These are phyloP conservation scores for Sanderia malayensis DNA, from an alignment of 30 jellyfish, hydroid and myxozoan species.

Conservation along the genomic window DNA sequence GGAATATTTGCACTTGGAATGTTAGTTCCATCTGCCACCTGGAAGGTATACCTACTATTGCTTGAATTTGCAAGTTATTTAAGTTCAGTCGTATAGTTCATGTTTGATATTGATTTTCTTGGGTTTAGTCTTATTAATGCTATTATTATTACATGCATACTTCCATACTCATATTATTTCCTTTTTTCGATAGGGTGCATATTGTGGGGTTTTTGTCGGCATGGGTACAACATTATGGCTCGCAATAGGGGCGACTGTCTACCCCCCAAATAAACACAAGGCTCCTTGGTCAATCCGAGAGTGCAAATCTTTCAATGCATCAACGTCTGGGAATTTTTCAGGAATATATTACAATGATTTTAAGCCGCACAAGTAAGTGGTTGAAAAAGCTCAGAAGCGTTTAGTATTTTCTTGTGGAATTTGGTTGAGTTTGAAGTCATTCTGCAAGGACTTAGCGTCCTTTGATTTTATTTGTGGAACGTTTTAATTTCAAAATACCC, in stretches of 20 bases:
- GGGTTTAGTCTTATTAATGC: background rate
- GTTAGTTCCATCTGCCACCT: slow-evolving; percentile 89
- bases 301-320: slow-evolving; percentile 61
- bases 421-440: no score
- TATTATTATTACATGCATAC: background rate
- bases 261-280: slow-evolving; percentile 77
- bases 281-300: slow-evolving; percentile 61
- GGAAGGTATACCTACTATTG: slow-evolving; percentile 50
- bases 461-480: no score
- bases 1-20: slow-evolving; percentile 94
- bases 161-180: background rate
- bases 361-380: slow-evolving; percentile 67
- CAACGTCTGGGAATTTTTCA: slow-evolving; percentile 29
- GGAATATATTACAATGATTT: slow-evolving; percentile 29
- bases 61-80: no score
- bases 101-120: no score
- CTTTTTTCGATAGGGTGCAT: slow-evolving; percentile 83
- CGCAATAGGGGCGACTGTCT: slow-evolving; percentile 82
- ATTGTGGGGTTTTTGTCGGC: slow-evolving; percentile 78
- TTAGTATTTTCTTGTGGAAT: no score
- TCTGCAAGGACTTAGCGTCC: no score
- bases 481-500: no score
- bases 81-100: no score
- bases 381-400: no score
- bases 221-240: slow-evolving; percentile 84